These are phyloP conservation scores for Chymomyza costata DNA, from an alignment of 1,140 invertebrate species.

Conservation along the genomic window DNA sequence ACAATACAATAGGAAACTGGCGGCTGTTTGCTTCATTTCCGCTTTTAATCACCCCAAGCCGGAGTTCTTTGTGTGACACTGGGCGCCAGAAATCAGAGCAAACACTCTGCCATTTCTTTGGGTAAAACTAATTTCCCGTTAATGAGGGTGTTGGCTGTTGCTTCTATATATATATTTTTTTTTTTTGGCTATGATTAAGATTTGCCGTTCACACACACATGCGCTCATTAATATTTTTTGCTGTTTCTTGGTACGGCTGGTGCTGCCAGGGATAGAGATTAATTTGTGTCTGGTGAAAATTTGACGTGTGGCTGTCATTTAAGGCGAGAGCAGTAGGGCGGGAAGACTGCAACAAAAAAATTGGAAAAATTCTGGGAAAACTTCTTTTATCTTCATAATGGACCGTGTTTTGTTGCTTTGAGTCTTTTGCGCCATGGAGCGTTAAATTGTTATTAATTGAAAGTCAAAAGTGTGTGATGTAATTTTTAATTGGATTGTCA, in stretches of 20 bases:
- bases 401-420: conserved; percentile 17
- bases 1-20: neutral
- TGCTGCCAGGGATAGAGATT: conserved; percentile 49
- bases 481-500: conserved; percentile 61
- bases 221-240: conserved; percentile 63
- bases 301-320: conserved; percentile 70
- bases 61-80: conserved; percentile 43
- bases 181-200: conserved; percentile 40
- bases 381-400: conserved; percentile 53
- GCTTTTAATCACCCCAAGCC: conserved; percentile 57
- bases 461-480: conserved; percentile 52
- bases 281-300: conserved; percentile 52
- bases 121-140: conserved; percentile 68
- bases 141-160: conserved; percentile 53
- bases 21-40: conserved; percentile 58
- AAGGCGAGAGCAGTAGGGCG: conserved; percentile 29
- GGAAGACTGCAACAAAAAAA: neutral
- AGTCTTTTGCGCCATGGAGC: conserved; percentile 22
- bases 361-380: conserved; percentile 4
- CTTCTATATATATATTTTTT: conserved; percentile 11
- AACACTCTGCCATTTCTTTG: conserved; percentile 11
- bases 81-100: conserved; percentile 50
- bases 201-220: conserved; percentile 52
- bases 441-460: conserved; percentile 74
- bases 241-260: conserved; percentile 17